Evolutionary conservation across 2,888 invertebrate genomes (phyloP), one percentile per base, ranked within the genome.

Genomic region (Coleophora flavipennella): DNA sequence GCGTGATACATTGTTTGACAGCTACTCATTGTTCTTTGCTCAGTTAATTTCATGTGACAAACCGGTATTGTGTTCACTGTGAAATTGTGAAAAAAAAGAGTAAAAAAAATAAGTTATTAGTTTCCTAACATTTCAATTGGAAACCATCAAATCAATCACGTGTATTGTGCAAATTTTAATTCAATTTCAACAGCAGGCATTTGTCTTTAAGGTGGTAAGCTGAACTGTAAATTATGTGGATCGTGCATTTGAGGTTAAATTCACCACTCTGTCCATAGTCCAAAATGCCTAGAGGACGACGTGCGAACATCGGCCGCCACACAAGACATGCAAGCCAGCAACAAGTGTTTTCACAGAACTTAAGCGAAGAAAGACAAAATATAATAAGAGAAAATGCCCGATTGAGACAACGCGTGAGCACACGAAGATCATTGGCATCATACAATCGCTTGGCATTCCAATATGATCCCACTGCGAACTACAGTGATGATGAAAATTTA

Each of bases 401-500:
- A 52, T 52, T 52, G 50, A 47, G 48, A 49, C 48, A 50, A 47
- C 52, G 48, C 47, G 47, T 49, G 45, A 48, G 49, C 46, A 51
- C 49, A 47, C 44, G 43, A 49, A 51, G 50, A 47, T 48, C 47
- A 47, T 49, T 51, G 33, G 33, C 33, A 33, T 48, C 47, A 49
- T 49, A 51, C 45, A 48, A 48, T 50, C 44, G 47, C 46, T 49
- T 46, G 46, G 56, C 55, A 49, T 59, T 59, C 50, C 47, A 51
- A 46, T 56, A 57, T 46, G 50, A 54, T 47, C 44, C 33, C 33
- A 33, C 33, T 33, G 13, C 33, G 33, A 33, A 33, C 46, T 42
- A 49, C 55, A 55, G 51, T 50, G 46, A 50, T 50, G 51, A 58
- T 50, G 42, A 53, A 52, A 53, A 50, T 46, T 53, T 57, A 46